Evolutionary conservation across 2,797 vertebrate genomes (phyloP).

Genomic region (Echiichthys vipera): DNA sequence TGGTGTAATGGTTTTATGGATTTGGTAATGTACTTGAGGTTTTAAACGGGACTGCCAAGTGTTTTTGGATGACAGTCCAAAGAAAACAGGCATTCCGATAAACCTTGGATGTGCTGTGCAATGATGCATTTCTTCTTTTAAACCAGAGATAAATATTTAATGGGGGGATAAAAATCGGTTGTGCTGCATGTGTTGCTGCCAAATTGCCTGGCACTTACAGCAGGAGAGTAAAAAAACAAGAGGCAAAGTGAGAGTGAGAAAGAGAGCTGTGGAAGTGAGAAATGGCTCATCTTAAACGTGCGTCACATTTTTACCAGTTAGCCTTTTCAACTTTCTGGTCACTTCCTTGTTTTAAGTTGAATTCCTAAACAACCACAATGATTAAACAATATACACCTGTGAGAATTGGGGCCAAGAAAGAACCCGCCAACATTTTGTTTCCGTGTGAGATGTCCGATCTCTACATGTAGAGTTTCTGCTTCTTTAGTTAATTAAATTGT

Average conservation of each 20-base stretch:
- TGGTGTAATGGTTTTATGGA: slow-evolving; percentile 3
- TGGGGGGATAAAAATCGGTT: slow-evolving; percentile 25
- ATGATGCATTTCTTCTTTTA: slow-evolving; percentile 8
- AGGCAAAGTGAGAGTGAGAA: background rate
- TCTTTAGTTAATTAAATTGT: slow-evolving; percentile 67
- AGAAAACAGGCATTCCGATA: background rate
- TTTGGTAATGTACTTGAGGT: slow-evolving; percentile 12
- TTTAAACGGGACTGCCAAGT: slow-evolving; percentile 3
- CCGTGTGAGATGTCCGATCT: background rate
- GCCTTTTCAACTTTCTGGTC: background rate
- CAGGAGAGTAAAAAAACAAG: background rate
- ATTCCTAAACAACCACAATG: background rate
- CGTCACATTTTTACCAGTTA: background rate
- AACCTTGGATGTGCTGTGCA: background rate
- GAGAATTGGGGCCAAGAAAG: background rate
- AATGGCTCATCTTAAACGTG: slow-evolving; percentile 9
- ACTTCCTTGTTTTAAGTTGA: background rate
- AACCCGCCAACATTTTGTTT: background rate
- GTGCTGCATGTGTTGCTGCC: slow-evolving; percentile 24
- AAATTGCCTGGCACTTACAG: slow-evolving; percentile 43
- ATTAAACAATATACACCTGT: background rate
- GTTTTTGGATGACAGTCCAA: slow-evolving; percentile 8
- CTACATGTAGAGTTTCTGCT: slow-evolving; percentile 50
- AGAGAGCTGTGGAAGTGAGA: background rate
- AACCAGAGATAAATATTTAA: slow-evolving; percentile 54